Evolutionary conservation across 2,888 invertebrate genomes (phyloP), one percentile per base, ranked within the genome.

Genomic region (Nomada ferruginata): DNA sequence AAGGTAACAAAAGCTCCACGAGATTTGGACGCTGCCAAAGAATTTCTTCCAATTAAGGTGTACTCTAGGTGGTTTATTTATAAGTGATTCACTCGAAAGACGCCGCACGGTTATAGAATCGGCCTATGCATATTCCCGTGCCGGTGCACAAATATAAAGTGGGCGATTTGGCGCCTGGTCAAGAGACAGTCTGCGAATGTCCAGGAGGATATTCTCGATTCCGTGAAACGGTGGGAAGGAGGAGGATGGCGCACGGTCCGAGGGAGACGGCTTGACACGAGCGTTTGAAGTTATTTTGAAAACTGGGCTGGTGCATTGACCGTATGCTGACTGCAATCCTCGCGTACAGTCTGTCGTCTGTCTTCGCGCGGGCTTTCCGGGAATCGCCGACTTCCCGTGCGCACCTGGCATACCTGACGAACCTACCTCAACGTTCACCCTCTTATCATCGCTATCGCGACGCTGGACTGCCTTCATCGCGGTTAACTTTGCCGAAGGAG

Each of bases 291-390:
- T 91, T 91, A 91, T 92, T 92, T 91, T 79, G 91, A 91, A 91
- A 91, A 90, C 89, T 90, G 90, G 91, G 90, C 91, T 89, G 91
- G 92, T 91, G 92, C 92, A 92, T 90, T 91, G 92, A 92, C 92
- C 92, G 90, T 79, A 84, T 76, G 68, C 82, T 13, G 71, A 55
- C 77, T 70, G 69, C 53, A 44, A 80, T 79, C 76, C 76, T 26
- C 59, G 53, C 59, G 36, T 53, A 61, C 70, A 44, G 74, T 81
- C 73, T 60, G 76, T 61, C 29, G 65, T 23, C 61, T n/a, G 70
- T 82, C 79, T 69, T 71, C 55, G 61, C 73, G 61, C 29, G 52
- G n/a, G 64, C 60, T 80, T 76, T 72, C 72, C 76, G 69, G 74
- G 77, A 84, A 85, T 81, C 50, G 7, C 60, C 18, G n/a, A 10